Base-by-base conservation (phyloP, 1,140 invertebrate genomes). In the Listronotus oregonensis region DNA sequence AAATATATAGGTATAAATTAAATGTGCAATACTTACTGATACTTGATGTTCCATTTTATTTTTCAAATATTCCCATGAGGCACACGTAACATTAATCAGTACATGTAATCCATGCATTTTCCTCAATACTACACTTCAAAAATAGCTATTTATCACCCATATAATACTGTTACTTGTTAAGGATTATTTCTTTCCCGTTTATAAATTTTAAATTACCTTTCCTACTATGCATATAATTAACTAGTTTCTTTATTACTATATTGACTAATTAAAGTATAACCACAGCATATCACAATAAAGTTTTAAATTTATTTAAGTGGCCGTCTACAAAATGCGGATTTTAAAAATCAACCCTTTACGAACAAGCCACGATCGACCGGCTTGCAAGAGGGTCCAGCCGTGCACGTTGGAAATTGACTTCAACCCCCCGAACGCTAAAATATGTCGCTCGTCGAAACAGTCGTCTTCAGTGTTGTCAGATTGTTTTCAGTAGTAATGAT, bases 41-140 rank as follows among this genome's bases (percentile, higher is more conserved):
- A 21, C 11, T 17, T 5, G 21, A 37, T 52, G 54, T 8, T 64
- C 61, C 50, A 64, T 37, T 42, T 64, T 64, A 43, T 47, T 61
- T 12, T 40, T 34, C 31, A 64, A 55, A 56, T 55, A 64, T 21
- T 37, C 21, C 50, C 50, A 64, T 3, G 61, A 64, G 12, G 50
- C 44, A 17, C 40, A 42, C 4, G 61, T 64, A 3, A 50, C 61
- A 14, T 64, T 64, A 31, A 54, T 55, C 5, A 64, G 15, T 10
- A 55, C 50, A 46, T 46, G 49, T 2, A 64, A 46, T 17, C 51
- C 51, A 21, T 55, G 31, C 46, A 60, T 49, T 42, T 37, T 42
- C 0, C 12, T 11, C 31, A 17, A 47, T 21, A 37, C 8, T 12
- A 37, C 34, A 10, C 11, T 37, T 8, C 11, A 37, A 10, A 37